Percentiles rank a stretch among this genome's conserved stretches.
phyloP scores from a whole-genome alignment of 1,140 invertebrate genomes.

The Hestina assimilis region DNA sequence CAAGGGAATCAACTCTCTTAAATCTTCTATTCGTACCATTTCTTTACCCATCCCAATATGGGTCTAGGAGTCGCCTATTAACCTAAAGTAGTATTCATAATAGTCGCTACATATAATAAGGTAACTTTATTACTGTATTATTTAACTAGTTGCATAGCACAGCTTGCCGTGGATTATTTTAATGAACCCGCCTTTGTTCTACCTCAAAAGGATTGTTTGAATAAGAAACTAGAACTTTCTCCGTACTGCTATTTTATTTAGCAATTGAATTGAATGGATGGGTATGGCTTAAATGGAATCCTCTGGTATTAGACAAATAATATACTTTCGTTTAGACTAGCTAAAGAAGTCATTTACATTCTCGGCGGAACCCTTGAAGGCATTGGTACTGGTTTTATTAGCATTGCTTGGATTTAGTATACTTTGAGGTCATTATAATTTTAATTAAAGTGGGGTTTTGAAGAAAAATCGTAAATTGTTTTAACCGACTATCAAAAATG shows the following conservation, averaged over 20 bases:
- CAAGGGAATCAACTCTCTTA: background rate
- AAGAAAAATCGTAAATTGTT: too few relatives aligned
- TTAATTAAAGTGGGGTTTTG: too few relatives aligned
- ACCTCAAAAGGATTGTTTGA: constrained; percentile 54
- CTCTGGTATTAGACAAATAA: constrained; percentile 36
- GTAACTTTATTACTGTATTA: constrained; percentile 22
- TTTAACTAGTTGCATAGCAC: constrained; percentile 21
- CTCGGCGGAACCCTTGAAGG: too few relatives aligned
- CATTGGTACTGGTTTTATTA: too few relatives aligned
- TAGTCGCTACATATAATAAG: constrained; percentile 8
- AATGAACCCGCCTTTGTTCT: constrained; percentile 64
- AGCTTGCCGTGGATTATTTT: constrained; percentile 53
- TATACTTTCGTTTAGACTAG: constrained; percentile 9
- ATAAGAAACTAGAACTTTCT: constrained; percentile 66
- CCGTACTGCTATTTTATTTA: constrained; percentile 53
- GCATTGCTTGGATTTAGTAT: too few relatives aligned
- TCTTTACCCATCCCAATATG: background rate
- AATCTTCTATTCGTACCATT: background rate
- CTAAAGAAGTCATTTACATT: background rate
- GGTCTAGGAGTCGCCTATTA: constrained; percentile 1
- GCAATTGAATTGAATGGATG: constrained; percentile 66
- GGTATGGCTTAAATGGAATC: constrained; percentile 34
- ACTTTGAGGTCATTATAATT: too few relatives aligned
- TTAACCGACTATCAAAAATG: too few relatives aligned
- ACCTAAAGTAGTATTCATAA: constrained; percentile 15